Base-by-base conservation (phyloP, 2,797 vertebrate genomes). In the Crenuchus spilurus region DNA sequence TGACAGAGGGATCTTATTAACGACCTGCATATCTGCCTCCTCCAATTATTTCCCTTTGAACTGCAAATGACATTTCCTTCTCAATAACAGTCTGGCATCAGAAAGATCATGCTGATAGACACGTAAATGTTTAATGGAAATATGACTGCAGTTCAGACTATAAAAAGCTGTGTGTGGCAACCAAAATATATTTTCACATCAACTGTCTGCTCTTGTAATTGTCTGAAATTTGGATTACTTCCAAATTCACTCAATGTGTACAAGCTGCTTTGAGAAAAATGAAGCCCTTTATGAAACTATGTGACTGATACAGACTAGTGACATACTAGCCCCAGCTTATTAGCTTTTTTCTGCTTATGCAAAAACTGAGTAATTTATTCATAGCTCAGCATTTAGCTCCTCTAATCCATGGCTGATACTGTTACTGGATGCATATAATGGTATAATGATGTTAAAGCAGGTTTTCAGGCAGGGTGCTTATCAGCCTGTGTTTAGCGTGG, bases 401-500 rank as follows among this genome's bases (percentile, higher is more conserved):
- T 76, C 49, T 83, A 84, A 82, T 82, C 80, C 70, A 78, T 22
- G 37, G 14, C 62, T 68, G 70, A 81, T 83, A 64, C 71, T 78
- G 57, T 75, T 79, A 82, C 70, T 78, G 75, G 9, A 75, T 73
- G 65, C 62, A 77, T 39, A 48, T 78, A 81, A 83, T 84, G 77
- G 79, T 76, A 74, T 79, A 70, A 82, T 75, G 70, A 70, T 78
- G 57, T 78, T 83, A 84, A 70, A 70, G 82, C 73, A 71, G 77
- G 78, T 77, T 80, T 80, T 80, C 83, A 86, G 80, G 70, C 20
- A 74, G 78, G 70, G 68, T 80, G 77, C 85, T 88, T 85, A 86
- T 81, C 80, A 73, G 67, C 46, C 48, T 46, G 71, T 82, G 65
- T 83, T 88, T 87, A 73, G 54, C 33, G 75, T 41, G 54, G 66